Evolutionary conservation across 2,797 vertebrate species (phyloP), one percentile per base, ranked within the genome.

Genomic region (Sebastes taczanowskii): DNA sequence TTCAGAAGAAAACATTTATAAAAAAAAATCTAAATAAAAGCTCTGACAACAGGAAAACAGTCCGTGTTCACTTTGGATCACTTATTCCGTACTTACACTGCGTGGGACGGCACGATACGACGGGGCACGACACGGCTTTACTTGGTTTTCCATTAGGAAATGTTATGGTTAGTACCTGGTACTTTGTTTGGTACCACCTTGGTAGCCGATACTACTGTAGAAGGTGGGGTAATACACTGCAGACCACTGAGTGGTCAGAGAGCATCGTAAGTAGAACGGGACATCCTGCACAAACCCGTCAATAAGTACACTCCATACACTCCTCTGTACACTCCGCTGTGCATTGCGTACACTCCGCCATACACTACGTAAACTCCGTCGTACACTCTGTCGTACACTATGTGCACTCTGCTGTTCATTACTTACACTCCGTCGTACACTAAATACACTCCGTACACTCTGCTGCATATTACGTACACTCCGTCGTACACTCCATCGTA

Each of bases 31-130:
- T 11, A 70, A 71, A 71, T 49, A 60, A 84, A 79, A 32, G 18
- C 60, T 70, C 22, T 65, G 32, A 69, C 59, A 63, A 80, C 84
- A 59, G 29, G 32, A 77, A 83, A 58, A 69, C 61, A 74, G 58
- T 5, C 64, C n/a, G 11, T 20, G 22, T 79, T 82, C 52, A 84
- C 74, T 61, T 85, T 82, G 49, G 77, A 81, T 32, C 29, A 22
- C 62, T 34, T n/a, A 34, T 61, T 11, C 30, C 2, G 20, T 5
- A n/a, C 34, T 34, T 34, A 11, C 29, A 61, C 42, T 18, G 42
- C 42, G 7, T 18, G 16, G 16, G 0, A 46, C 42, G 6, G 16
- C 16, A 46, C 16, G 3, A 18, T 0, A 7, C 16, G 14, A 18
- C 3, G 0, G 38, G 13, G 38, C 38, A 46, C 3, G 16, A 18